Conservation (phyloP, 2,888 invertebrate species). For the Lasiommata megera region DNA sequence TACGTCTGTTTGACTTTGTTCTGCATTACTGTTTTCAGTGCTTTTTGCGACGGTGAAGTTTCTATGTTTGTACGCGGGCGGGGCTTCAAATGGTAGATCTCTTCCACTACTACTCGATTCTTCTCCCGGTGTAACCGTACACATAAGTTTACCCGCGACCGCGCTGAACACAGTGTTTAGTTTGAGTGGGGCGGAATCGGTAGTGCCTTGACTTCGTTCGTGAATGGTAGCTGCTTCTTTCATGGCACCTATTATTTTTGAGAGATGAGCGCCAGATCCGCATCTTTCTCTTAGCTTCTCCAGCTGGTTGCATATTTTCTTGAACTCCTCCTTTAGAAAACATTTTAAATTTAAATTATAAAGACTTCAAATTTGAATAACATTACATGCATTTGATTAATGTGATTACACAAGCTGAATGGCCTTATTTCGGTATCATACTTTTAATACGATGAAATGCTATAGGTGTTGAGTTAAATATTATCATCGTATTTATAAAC, state of each 20-base stretch:
- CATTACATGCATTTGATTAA: too few relatives aligned
- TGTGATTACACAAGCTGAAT: too few relatives aligned
- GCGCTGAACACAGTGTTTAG: conserved; percentile 78
- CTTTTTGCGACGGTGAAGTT: conserved; percentile 76
- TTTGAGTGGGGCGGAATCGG: conserved; percentile 72
- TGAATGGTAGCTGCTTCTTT: conserved; percentile 87
- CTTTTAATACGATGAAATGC: too few relatives aligned
- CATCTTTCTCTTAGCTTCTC: conserved; percentile 90
- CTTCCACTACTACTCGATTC: conserved; percentile 76
- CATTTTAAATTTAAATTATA: neutral
- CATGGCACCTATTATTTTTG: conserved; percentile 90
- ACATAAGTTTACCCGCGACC: conserved; percentile 76
- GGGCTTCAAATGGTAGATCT: conserved; percentile 71
- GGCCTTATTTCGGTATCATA: too few relatives aligned
- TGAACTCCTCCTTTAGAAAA: conserved; percentile 87
- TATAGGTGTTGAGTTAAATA: too few relatives aligned
- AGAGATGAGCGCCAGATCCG: conserved; percentile 86
- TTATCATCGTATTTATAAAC: too few relatives aligned
- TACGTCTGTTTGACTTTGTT: conserved; percentile 68
- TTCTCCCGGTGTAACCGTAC: conserved; percentile 74
- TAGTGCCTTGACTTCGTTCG: conserved; percentile 75
- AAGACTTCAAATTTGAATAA: too few relatives aligned
- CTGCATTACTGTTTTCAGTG: conserved; percentile 61
- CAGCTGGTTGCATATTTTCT: conserved; percentile 88
- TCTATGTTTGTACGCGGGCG: conserved; percentile 68